Base-by-base conservation (phyloP, 1,140 invertebrate species). In the Diabrotica undecimpunctata region DNA sequence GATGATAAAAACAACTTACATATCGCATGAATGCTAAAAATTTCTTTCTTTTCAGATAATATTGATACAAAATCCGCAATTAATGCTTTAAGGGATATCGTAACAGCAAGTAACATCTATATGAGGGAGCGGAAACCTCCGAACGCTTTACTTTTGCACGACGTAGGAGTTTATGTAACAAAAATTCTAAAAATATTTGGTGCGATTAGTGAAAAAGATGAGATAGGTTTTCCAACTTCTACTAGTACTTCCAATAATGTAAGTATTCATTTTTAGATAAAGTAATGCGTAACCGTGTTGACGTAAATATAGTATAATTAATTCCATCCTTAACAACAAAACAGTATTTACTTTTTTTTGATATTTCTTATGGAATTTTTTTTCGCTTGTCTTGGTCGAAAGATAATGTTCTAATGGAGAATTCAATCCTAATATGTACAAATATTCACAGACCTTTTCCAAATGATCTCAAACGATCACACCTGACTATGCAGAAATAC, bases 131-230 rank as follows among this genome's bases (percentile, higher is more conserved):
- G 83, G 63, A 83, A 85, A 74, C 79, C 81, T 12, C 80, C 84
- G 2, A 85, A 85, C 78, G 79, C 80, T 7, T 77, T 87, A 5
- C 74, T 94, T 25, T 81, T 94, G 5, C 81, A 84, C 36, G 83
- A 88, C 66, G 84, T 91, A 53, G 88, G 89, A 12, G 78, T 83
- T 38, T 99, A 97, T 78, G 88, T 98, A 36, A 97, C 94, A 0
- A 84, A 89, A 73, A 83, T 99, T 4, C 82, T 99, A 54, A 87
- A 87, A 70, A 86, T 97, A 46, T 98, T 98, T 84, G 97, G 97
- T 9, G 88, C 89, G 0, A 91, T 96, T 68, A 78, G 85, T 11
- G 83, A 83, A 0, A 82, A 85, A 0, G 86, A 90, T 38, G 80
- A 81, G 35, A 89, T 96, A 74, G 95, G 95, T 0, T 96, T 96